These are phyloP conservation scores for Apostichopus californicus DNA, from an alignment of 35 echinoderm and acorn worm species.

Conservation along the genomic window DNA sequence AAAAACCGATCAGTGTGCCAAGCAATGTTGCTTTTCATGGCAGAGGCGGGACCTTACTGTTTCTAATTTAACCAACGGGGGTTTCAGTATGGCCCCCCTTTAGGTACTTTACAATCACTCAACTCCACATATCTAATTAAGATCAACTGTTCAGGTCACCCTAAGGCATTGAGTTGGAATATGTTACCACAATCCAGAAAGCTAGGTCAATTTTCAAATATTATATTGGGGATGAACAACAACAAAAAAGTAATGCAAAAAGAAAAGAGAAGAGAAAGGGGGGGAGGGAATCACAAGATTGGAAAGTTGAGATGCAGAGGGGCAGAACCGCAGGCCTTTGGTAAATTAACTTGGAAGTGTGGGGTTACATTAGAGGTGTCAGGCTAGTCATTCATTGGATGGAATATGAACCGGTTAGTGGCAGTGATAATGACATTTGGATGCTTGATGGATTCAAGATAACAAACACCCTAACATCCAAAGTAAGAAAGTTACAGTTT, in stretches of 20 bases:
- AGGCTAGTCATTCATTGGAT: slow-evolving; percentile 28
- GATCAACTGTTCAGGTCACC: slow-evolving; percentile 46
- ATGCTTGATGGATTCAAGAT: slow-evolving; percentile 43
- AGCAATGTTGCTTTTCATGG: neutral
- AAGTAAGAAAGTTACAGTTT: neutral
- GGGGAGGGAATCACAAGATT: neutral
- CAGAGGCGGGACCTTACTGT: slow-evolving; percentile 7
- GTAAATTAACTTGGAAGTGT: slow-evolving; percentile 46
- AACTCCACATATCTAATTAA: slow-evolving; percentile 52
- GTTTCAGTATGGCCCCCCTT: slow-evolving; percentile 20
- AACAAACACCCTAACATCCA: neutral
- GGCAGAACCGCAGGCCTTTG: slow-evolving; percentile 7
- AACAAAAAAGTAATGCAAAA: neutral
- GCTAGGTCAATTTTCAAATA: slow-evolving; percentile 48
- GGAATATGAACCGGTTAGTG: slow-evolving; percentile 49
- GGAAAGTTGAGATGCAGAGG: slow-evolving; percentile 38
- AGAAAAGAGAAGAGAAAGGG: neutral
- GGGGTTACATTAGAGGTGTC: slow-evolving; percentile 43
- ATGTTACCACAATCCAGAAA: slow-evolving; percentile 43
- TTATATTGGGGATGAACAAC: neutral
- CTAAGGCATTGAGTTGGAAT: slow-evolving; percentile 33
- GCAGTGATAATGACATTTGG: slow-evolving; percentile 38
- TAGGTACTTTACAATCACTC: slow-evolving; percentile 44
- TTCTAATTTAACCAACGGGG: slow-evolving; percentile 19
- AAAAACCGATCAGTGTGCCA: neutral